phyloP scores from a whole-genome alignment of 1,140 invertebrate species.

The Penaeus indicus region DNA sequence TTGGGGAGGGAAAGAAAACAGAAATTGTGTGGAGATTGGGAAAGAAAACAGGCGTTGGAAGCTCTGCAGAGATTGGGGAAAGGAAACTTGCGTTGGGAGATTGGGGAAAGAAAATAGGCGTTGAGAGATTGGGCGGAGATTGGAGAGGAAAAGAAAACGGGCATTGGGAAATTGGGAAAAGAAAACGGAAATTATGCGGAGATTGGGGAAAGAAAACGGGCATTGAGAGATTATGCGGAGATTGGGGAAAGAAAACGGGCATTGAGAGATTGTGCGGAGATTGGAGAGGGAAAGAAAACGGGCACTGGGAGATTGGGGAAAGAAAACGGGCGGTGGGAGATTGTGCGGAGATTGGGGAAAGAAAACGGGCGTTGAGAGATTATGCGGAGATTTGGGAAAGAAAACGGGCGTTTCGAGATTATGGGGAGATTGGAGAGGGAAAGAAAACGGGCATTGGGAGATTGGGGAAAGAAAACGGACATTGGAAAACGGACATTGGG shows the following conservation, averaged over 20 bases:
- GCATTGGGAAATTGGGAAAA: not conserved
- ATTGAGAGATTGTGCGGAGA: not conserved
- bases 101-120: not conserved
- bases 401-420: not conserved
- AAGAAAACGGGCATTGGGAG: too few relatives aligned
- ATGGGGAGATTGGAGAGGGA: not conserved
- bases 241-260: not conserved
- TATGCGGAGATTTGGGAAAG: too few relatives aligned
- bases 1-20: too few relatives aligned
- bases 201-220: too few relatives aligned
- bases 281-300: not conserved
- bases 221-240: too few relatives aligned
- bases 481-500: not conserved
- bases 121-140: not conserved
- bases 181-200: not conserved
- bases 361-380: fast-evolving
- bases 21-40: too few relatives aligned
- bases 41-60: not conserved
- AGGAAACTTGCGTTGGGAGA: too few relatives aligned
- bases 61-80: not conserved
- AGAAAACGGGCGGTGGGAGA: not conserved
- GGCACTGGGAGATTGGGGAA: too few relatives aligned
- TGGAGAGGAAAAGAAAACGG: not conserved
- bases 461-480: too few relatives aligned
- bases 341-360: not conserved